Base-by-base conservation (phyloP, 2,888 invertebrate species). In the Troides helena region DNA sequence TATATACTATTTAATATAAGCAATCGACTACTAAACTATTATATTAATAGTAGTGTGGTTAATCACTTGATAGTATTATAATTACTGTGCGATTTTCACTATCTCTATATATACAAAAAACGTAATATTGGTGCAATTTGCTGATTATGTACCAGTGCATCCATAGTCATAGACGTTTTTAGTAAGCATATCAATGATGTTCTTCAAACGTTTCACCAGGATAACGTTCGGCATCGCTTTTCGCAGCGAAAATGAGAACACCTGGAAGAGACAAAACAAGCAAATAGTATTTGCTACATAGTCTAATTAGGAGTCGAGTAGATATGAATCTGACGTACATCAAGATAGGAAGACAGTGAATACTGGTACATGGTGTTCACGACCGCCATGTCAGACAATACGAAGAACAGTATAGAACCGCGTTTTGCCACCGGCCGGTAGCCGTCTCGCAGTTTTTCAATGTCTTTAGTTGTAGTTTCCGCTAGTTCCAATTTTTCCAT, bases 281-380 rank as follows among this genome's bases (percentile, higher is more conserved):
- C 2, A 53, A 53, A 53, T 53, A 53, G 8, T 53, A n/a, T 46
- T 46, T 46, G 46, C 14, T 12, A 12, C 14, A 12, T 46, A 14
- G 46, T 2, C 1, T 46, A 46, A 46, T 6, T 7, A 3, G 46
- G 46, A 30, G 30, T 4, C 46, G 10, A 2, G 57, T 5, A 57
- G 12, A 23, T 12, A 23, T 21, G 0, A 23, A 58, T 46, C 12
- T 66, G 81, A 85, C 88, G 87, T 50, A 92, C 92, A 74, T 96
- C 96, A 43, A 98, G 91, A 80, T 98, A 98, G 0, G 97, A 95
- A 1, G 94, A 94, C 69, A 98, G 89, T 0, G 98, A 98, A 85
- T 98, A 98, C 81, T 98, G 98, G 82, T 98, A 98, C 98, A 98
- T 98, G 56, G 94, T 89, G 85, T 97, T 98, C 4, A 98, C 96